Percentiles rank a stretch among this genome's conserved stretches.
These are phyloP conservation scores for Procavia capensis DNA, from an alignment of 2,113 vertebrate genomes.

Conservation along the genomic window DNA sequence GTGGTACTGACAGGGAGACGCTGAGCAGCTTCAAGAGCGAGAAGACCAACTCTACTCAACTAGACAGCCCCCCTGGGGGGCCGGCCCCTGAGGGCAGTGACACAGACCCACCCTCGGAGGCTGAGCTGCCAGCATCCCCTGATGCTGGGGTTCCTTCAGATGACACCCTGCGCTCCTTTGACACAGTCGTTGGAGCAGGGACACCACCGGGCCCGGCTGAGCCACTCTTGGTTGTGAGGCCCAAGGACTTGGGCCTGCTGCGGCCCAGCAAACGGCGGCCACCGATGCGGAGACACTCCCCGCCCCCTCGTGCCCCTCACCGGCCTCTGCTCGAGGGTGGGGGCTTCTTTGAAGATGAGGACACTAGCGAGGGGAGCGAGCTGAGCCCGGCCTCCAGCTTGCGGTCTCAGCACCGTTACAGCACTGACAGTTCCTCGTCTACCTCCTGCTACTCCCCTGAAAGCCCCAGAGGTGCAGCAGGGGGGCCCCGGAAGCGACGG, in stretches of 20 bases:
- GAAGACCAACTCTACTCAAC: conserved; percentile 94
- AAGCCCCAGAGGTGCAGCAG: conserved; percentile 80
- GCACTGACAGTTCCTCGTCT: conserved; percentile 93
- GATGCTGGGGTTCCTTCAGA: conserved; percentile 81
- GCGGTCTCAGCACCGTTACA: conserved; percentile 91
- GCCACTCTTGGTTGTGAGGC: conserved; percentile 91
- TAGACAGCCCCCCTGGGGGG: conserved; percentile 92
- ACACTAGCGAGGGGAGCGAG: conserved; percentile 91
- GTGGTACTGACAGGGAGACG: conserved; percentile 93
- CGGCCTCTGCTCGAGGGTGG: conserved; percentile 89
- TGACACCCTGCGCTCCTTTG: conserved; percentile 85
- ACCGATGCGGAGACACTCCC: conserved; percentile 89
- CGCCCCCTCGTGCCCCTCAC: conserved; percentile 89
- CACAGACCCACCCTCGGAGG: conserved; percentile 74
- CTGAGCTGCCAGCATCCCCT: conserved; percentile 71
- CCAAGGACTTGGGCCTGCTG: conserved; percentile 93
- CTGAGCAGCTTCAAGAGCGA: conserved; percentile 95
- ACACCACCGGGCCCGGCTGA: conserved; percentile 80
- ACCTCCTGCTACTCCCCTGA: conserved; percentile 94
- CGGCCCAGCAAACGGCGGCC: conserved; percentile 72
- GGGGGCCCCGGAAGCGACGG: conserved; percentile 71
- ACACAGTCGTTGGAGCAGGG: conserved; percentile 74
- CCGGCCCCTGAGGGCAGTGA: conserved; percentile 62
- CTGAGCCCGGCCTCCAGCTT: conserved; percentile 93
- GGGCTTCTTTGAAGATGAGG: conserved; percentile 92